Base-by-base conservation (phyloP, 2,113 vertebrate genomes). In the Rhegmatorhina hoffmannsi region DNA sequence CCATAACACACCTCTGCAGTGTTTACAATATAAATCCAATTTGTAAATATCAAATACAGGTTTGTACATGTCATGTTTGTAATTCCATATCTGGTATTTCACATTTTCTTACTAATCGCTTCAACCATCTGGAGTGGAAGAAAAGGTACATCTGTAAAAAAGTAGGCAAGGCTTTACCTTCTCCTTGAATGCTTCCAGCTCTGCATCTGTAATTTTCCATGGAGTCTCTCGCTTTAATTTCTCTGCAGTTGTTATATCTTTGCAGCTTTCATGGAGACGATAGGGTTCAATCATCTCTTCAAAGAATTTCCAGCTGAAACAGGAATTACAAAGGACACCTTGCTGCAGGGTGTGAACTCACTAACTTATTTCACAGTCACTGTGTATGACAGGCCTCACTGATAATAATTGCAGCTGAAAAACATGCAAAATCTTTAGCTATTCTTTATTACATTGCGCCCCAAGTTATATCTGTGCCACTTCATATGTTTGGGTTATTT, bases 241-340 rank as follows among this genome's bases (percentile, higher is more conserved):
- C 87, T 99, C 99, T 81, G 98, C 98, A 89, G 98, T 98, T 90
- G 97, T 95, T 55, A 96, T 81, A 94, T 99, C 98, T 98, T 98
- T 99, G 79, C 98, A 98, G 77, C 98, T 98, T 97, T 99, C 99
- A 24, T 98, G 98, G 82, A 99, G 98, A 53, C 99, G 97, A 97
- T 99, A 99, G 11, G 99, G 99, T 97, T 99, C 98, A 95, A 99
- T 99, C 99, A 99, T 99, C 96, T 99, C 99, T 94, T 99, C 98
- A 96, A 99, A 99, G 93, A 97, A 96, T 97, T 98, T 99, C 98
- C 98, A 98, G 96, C 99, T 99, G 96, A 82, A 98, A 97, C 84
- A 90, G 89, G 74, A 97, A 97, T 98, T 92, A 97, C 82, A 97
- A 96, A 97, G 94, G 93, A 97, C 80, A 64, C 53, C 84, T 97